A percentile compares a stretch with the other conserved stretches of the same genome.
Evolutionary conservation across 2,113 vertebrate genomes (phyloP).

Genomic region (Phaetusa simplex): DNA sequence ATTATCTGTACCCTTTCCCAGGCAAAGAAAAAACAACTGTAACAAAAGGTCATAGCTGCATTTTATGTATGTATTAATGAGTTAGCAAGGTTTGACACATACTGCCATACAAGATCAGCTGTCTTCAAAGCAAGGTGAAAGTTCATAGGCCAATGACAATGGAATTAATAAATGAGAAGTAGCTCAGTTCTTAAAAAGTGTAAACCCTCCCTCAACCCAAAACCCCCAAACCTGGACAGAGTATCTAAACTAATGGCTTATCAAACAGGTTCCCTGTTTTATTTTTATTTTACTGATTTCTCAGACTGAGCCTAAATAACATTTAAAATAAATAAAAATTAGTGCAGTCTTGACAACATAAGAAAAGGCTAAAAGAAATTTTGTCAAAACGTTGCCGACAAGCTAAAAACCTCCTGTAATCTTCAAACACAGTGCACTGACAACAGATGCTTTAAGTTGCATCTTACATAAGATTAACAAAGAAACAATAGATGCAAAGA

Average conservation of each 20-base stretch:
- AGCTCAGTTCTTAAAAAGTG: not conserved
- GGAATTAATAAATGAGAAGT: not conserved
- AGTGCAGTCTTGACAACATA: not conserved
- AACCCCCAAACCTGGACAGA: not conserved
- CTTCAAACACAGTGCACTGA: not conserved
- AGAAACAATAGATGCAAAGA: not conserved
- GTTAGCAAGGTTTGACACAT: not conserved
- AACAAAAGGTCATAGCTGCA: conserved; percentile 19
- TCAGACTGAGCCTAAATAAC: not conserved
- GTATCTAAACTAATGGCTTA: not conserved
- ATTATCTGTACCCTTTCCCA: conserved; percentile 55
- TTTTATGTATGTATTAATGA: not conserved
- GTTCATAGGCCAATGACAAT: not conserved
- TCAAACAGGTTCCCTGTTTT: not conserved
- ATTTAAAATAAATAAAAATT: not conserved
- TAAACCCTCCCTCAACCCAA: not conserved
- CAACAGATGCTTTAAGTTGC: not conserved
- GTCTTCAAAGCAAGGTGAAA: not conserved
- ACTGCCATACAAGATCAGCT: not conserved
- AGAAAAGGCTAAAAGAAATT: not conserved
- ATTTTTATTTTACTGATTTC: not conserved
- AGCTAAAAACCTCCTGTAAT: not conserved
- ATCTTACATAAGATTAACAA: not conserved
- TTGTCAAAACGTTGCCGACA: not conserved
- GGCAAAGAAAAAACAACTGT: conserved; percentile 54